phyloP scores from a whole-genome alignment of 2,888 invertebrate genomes.

The Blastobasis lacticolella region DNA sequence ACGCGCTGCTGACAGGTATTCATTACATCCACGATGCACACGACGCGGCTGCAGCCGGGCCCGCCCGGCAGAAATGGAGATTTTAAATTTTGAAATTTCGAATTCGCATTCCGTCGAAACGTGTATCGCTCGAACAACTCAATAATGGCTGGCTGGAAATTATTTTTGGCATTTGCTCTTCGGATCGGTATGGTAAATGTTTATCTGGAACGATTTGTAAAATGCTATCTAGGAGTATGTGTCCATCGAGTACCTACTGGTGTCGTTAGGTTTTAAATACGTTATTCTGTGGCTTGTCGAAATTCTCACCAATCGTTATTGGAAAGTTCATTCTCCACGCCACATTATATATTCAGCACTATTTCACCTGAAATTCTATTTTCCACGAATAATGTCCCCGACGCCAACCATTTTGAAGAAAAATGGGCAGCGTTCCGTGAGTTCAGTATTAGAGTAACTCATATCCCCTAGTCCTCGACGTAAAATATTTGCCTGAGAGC shows the following conservation, averaged over 20 bases:
- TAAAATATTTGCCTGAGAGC: slow-evolving; percentile 8
- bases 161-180: no score
- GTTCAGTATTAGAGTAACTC: not conserved
- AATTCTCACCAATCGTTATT: no score
- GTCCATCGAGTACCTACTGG: no score
- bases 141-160: not conserved
- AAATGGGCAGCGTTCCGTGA: not conserved
- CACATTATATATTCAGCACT: no score
- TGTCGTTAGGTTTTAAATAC: no score
- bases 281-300: no score
- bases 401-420: not conserved
- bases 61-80: slow-evolving; percentile 18
- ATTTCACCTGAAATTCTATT: not conserved
- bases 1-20: slow-evolving; percentile 70
- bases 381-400: not conserved
- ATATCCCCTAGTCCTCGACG: not conserved
- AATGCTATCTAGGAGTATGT: no score
- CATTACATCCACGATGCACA: slow-evolving; percentile 66
- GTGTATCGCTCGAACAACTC: slow-evolving; percentile 2
- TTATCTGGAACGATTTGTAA: no score
- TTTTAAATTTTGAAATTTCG: slow-evolving; percentile 33
- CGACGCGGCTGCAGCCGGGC: slow-evolving; percentile 23
- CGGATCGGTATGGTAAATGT: no score
- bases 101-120: slow-evolving; percentile 16
- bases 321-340: no score